phyloP scores from a whole-genome alignment of 1,140 invertebrate genomes.

The Ridgeia piscesae region DNA sequence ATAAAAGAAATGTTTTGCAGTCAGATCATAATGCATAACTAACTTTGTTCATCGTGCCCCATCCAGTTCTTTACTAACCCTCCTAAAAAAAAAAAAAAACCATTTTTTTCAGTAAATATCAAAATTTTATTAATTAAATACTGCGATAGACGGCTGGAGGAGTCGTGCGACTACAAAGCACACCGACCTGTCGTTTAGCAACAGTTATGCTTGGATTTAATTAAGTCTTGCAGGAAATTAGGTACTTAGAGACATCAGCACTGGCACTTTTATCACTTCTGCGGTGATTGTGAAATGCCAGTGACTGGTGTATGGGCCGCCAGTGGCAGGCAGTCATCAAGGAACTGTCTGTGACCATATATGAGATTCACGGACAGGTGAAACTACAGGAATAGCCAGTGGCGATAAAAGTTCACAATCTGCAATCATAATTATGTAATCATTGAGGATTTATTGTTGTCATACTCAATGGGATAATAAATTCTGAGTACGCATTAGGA shows the following conservation, averaged over 20 bases:
- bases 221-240: slow-evolving; percentile 1
- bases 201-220: neutral
- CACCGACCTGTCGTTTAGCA: neutral
- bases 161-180: neutral
- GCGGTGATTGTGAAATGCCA: neutral
- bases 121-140: neutral
- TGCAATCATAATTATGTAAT: neutral
- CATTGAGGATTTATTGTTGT: neutral
- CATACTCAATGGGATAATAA: neutral
- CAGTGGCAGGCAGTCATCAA: neutral
- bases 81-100: too few species aligned
- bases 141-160: neutral
- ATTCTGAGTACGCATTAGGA: too few species aligned
- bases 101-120: neutral
- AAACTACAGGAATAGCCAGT: too few species aligned
- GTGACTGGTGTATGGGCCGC: neutral
- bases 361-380: too few species aligned
- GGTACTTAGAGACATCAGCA: neutral
- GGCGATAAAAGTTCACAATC: too few species aligned
- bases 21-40: too few species aligned
- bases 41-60: too few species aligned
- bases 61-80: too few species aligned
- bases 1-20: too few species aligned
- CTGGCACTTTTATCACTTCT: neutral
- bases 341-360: neutral